Evolutionary conservation across 2,797 vertebrate species (phyloP).

Genomic region (Florisuga fusca): DNA sequence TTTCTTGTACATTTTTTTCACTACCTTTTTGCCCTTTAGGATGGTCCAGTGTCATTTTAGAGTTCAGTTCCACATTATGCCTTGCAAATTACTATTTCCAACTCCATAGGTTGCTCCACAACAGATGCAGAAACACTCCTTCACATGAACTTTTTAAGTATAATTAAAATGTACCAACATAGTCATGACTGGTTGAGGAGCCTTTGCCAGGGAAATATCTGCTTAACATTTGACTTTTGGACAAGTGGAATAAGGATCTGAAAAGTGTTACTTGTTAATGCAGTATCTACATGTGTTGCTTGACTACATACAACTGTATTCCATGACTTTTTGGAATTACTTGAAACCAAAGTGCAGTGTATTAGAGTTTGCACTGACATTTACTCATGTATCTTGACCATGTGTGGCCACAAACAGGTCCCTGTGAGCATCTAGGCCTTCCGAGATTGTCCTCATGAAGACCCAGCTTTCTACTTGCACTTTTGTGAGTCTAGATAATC

Average conservation of each 20-base stretch:
- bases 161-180: neutral
- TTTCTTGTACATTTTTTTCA: neutral
- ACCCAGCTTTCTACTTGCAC: neutral
- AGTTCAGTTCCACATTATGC: neutral
- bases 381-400: neutral
- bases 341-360: neutral
- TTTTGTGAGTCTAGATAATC: neutral
- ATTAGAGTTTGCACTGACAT: neutral
- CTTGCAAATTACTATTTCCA: neutral
- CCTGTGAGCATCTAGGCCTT: neutral
- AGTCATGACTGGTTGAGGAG: neutral
- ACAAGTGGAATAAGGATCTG: neutral
- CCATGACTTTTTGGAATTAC: neutral
- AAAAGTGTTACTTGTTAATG: neutral
- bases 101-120: neutral
- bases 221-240: neutral
- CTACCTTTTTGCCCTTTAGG: neutral
- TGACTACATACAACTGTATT: neutral
- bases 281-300: neutral
- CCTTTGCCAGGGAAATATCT: neutral
- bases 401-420: neutral
- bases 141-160: neutral
- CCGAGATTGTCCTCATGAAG: neutral
- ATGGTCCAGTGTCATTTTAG: neutral
- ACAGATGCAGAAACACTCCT: neutral